Evolutionary conservation across 1,140 invertebrate species (phyloP), one percentile per base, ranked within the genome.

Genomic region (Akabosia matsudoensis): DNA sequence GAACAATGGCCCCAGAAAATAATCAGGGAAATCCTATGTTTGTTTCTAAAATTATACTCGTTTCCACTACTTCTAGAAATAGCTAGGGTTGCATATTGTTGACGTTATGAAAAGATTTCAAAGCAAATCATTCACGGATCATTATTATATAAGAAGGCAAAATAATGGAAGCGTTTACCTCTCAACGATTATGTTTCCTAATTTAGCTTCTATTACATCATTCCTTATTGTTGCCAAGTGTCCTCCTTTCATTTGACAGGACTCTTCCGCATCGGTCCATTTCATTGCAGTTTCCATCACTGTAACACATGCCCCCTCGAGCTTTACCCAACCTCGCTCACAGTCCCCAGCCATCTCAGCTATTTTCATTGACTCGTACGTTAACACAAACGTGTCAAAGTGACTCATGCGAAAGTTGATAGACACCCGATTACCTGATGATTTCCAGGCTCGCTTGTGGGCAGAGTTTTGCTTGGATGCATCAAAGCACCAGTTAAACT

Each of bases 181-280:
- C 64, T 80, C 75, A 34, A 45, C 70, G 51, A 79, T 76, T 74
- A 76, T 75, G 76, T 83, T 80, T 77, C 82, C 24, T 14, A 77
- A 67, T 78, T 76, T 33, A 82, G 74, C n/a, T 80, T 92, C 90
- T 26, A 88, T 87, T 16, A 87, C 83, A 34, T 89, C 87, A 82
- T 87, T 89, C 10, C 87, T 84, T 1, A 92, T 84, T 76, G 88
- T 90, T 0, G 87, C 88, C 13, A 92, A 85, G 84, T 91, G 90
- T 22, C 90, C 91, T 1, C 88, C 89, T 73, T 85, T 84, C 54
- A 84, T 84, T 10, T 84, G 83, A 79, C 91, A 92, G 78, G 90
- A 87, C 13, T 86, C 84, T 80, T 92, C 90, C 0, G 90, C 90
- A 51, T 89, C 87, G 1, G 84, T 82, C 91, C 91, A 92, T 0